Conservation (phyloP, 2,888 invertebrate genomes). For the Drosophila kuntzei region DNA sequence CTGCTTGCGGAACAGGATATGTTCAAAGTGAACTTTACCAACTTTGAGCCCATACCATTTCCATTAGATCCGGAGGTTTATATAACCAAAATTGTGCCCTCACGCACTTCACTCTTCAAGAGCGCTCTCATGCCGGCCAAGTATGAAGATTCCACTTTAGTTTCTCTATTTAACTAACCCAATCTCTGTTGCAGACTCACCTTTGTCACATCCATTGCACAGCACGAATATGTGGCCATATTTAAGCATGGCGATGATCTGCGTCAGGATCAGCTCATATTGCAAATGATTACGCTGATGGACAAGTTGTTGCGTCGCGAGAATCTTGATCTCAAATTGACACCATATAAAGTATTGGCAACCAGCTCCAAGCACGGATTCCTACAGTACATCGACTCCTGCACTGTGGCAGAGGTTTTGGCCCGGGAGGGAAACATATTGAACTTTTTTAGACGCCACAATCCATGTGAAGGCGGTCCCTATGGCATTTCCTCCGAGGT, state of each 20-base stretch:
- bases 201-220: constrained; percentile 91
- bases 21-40: constrained; percentile 94
- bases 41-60: constrained; percentile 96
- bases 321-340: constrained; percentile 97
- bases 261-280: constrained; percentile 97
- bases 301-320: constrained; percentile 97
- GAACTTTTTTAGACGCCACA: constrained; percentile 95
- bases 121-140: constrained; percentile 98
- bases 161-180: background rate
- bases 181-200: constrained; percentile 88
- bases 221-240: constrained; percentile 94
- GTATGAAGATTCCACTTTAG: constrained; percentile 62
- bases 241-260: constrained; percentile 99
- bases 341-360: constrained; percentile 97
- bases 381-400: constrained; percentile 97
- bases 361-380: constrained; percentile 98
- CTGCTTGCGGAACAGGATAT: constrained; percentile 92
- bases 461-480: constrained; percentile 94
- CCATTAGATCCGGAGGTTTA: constrained; percentile 96
- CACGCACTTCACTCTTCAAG: constrained; percentile 97
- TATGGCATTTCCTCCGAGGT: constrained; percentile 97
- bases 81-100: constrained; percentile 94
- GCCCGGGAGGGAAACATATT: constrained; percentile 95
- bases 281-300: constrained; percentile 99
- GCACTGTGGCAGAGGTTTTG: constrained; percentile 96